Conservation (phyloP, 2,113 vertebrate genomes). For the Clarias macrocephalus region DNA sequence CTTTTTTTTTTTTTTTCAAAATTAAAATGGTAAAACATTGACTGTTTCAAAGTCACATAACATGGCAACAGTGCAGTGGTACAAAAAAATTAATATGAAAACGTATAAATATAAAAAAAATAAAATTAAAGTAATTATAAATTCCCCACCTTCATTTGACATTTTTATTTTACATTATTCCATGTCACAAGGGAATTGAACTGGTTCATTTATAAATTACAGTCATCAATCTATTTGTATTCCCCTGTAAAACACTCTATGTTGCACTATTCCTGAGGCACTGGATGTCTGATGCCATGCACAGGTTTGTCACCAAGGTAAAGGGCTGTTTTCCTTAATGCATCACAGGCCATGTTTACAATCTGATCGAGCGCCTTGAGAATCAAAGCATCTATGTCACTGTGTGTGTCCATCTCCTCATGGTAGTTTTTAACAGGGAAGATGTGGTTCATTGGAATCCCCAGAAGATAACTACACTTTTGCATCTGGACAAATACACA, state of each 20-base stretch:
- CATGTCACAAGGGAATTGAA: no score
- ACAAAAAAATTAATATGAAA: no score
- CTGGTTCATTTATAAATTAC: no score
- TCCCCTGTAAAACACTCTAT: background rate
- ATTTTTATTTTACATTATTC: no score
- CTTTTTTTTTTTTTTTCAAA: no score
- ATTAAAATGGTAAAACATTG: no score
- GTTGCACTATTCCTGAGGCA: background rate
- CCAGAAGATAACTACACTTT: background rate
- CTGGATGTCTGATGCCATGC: background rate
- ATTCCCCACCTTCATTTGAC: no score
- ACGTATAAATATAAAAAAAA: no score
- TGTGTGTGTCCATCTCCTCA: conserved; percentile 5
- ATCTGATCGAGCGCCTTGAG: conserved; percentile 42
- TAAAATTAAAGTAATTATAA: no score
- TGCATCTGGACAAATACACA: background rate
- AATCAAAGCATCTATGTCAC: conserved; percentile 15
- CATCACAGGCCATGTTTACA: background rate
- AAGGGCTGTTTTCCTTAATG: background rate
- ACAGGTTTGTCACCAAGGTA: background rate
- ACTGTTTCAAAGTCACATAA: no score
- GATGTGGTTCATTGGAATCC: conserved; percentile 2
- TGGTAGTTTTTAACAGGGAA: conserved; percentile 6
- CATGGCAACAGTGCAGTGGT: no score
- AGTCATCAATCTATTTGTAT: no score